Conservation (phyloP, 2,113 vertebrate genomes). For the Rana temporaria region DNA sequence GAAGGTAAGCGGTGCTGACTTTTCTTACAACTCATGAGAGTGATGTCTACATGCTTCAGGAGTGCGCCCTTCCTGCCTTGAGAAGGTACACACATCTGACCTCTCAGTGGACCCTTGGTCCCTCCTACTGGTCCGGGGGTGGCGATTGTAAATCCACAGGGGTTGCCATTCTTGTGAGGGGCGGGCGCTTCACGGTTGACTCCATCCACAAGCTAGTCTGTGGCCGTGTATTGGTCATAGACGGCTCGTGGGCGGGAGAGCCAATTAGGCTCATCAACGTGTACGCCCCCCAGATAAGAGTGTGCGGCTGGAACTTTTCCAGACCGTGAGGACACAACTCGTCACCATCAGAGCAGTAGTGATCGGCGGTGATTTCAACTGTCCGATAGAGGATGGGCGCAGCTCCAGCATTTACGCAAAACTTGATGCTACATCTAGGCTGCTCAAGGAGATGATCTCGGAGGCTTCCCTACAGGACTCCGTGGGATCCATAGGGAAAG, state of each 20-base stretch:
- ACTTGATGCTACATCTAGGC: too few relatives aligned
- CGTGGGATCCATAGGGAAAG: too few relatives aligned
- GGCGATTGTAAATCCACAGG: too few relatives aligned
- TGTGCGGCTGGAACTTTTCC: not conserved
- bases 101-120: not conserved
- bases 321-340: not conserved
- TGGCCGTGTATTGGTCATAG: conserved; percentile 16
- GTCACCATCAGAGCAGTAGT: not conserved
- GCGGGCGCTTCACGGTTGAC: not conserved
- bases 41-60: not conserved
- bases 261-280: too few relatives aligned
- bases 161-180: not conserved
- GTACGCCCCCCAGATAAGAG: too few relatives aligned
- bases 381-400: not conserved
- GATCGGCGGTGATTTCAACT: too few relatives aligned
- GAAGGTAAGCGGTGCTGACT: not conserved
- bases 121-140: conserved; percentile 15
- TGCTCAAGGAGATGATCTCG: too few relatives aligned
- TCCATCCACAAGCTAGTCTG: not conserved
- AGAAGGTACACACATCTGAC: not conserved
- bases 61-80: not conserved
- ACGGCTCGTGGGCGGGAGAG: conserved; percentile 12
- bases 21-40: not conserved
- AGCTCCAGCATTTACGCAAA: too few relatives aligned
- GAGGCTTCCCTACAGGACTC: too few relatives aligned